Evolutionary conservation across 2,113 vertebrate species (phyloP), one percentile per base, ranked within the genome.

Genomic region (Oplegnathus fasciatus): DNA sequence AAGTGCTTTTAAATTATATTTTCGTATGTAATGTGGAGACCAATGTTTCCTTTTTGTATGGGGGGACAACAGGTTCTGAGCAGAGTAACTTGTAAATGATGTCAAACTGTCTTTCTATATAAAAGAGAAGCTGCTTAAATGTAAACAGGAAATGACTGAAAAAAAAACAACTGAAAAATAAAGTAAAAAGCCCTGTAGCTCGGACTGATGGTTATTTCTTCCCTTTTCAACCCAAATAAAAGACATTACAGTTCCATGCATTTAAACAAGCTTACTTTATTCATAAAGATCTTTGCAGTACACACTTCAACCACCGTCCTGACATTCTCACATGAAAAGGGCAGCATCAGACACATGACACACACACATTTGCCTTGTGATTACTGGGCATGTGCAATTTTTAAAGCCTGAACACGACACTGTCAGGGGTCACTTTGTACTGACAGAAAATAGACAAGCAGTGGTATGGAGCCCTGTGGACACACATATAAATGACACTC

Each of bases 1-100:
- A 98, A 98, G 97, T 98, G 97, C 97, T 98, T 95, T 99, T 98
- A 99, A 99, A 98, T 98, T 98, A 98, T 99, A 99, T 99, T 99
- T 99, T 99, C 97, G 89, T 98, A 98, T 97, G 97, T 98, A 97
- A 94, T 94, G 96, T 97, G 97, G 96, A 97, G 96, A 96, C 97
- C 94, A 95, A 82, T 93, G 97, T 96, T 96, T 97, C 96, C 96
- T 93, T 97, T 97, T 97, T 97, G 96, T 98, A 96, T 94, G 95
- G 96, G 96, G 96, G 88, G 92, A 95, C 96, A 93, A 96, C 96
- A 90, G 82, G 96, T 96, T 97, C 96, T 95, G 96, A 93, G 95
- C 95, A 96, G 96, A 96, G 95, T 94, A 95, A 97, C 93, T 95
- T 90, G 91, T 93, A 89, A 96, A 96, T 93, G 93, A 95, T 95